phyloP scores from a whole-genome alignment of 2,797 vertebrate species.

The Spondyliosoma cantharus region DNA sequence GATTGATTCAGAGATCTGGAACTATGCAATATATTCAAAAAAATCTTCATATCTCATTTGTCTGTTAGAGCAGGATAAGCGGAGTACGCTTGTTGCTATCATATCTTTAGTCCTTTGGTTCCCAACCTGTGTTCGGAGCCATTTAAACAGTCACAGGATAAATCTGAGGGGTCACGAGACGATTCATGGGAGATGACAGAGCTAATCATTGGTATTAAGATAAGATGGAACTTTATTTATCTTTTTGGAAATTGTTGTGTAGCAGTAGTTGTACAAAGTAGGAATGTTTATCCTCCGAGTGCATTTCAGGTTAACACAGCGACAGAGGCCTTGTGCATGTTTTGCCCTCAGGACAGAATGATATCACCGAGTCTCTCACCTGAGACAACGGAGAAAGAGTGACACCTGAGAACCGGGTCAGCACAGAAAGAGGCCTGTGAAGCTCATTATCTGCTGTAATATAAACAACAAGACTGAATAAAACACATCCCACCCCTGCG shows the following conservation, averaged over 20 bases:
- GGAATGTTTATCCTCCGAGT: background rate
- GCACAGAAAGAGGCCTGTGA: background rate
- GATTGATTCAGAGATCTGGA: too few species aligned
- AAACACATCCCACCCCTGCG: background rate
- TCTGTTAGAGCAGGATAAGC: too few species aligned
- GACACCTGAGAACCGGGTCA: slow-evolving; percentile 35
- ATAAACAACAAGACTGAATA: background rate
- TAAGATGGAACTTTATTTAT: too few species aligned
- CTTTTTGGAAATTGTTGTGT: background rate
- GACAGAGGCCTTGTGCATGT: background rate
- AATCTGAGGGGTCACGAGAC: background rate
- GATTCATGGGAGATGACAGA: too few species aligned
- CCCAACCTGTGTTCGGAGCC: too few species aligned
- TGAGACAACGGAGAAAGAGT: background rate
- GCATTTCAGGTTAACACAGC: background rate
- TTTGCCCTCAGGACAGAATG: background rate
- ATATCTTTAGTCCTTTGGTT: background rate
- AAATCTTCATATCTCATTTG: too few species aligned
- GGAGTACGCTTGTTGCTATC: too few species aligned
- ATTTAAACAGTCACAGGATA: background rate
- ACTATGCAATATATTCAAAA: too few species aligned
- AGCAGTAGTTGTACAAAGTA: too few species aligned
- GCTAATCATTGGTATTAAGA: too few species aligned
- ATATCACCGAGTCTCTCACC: background rate
- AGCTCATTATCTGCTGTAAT: background rate